phyloP scores from a whole-genome alignment of 1,140 invertebrate species.

The Wiebesia pumilae region DNA sequence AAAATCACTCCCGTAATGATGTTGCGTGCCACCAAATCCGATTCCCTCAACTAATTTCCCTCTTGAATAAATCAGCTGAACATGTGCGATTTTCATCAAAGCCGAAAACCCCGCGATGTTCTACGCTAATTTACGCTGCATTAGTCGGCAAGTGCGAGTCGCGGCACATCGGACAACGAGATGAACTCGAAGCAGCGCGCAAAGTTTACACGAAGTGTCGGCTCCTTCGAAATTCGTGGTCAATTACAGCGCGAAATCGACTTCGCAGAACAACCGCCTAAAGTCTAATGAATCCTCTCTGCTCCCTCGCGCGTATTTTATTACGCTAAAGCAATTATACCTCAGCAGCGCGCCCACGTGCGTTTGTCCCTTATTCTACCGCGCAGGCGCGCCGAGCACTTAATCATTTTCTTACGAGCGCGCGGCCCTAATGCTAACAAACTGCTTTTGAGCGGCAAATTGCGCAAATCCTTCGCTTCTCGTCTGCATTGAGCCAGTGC shows the following conservation, averaged over 20 bases:
- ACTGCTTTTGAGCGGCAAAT: neutral
- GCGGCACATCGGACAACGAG: too few relatives aligned
- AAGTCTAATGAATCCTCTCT: neutral
- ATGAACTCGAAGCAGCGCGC: too few relatives aligned
- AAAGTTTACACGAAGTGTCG: too few relatives aligned
- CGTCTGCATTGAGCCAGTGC: neutral
- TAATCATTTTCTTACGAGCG: constrained; percentile 27
- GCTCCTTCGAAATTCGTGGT: neutral
- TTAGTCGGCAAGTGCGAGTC: too few relatives aligned
- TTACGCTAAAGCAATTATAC: constrained; percentile 32
- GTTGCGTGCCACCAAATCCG: too few relatives aligned
- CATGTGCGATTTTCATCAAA: neutral
- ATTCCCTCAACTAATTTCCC: neutral
- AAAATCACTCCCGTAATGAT: too few relatives aligned
- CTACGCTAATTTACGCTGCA: neutral
- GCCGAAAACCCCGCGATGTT: neutral
- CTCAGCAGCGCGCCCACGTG: neutral
- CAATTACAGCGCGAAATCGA: constrained; percentile 7
- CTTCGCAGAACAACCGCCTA: neutral
- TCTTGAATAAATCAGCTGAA: neutral
- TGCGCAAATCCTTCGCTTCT: constrained; percentile 1
- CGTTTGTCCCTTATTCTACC: neutral
- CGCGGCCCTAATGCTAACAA: constrained; percentile 26
- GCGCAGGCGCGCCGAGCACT: neutral
- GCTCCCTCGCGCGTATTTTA: neutral